Base-by-base conservation (phyloP, 2,888 invertebrate species). In the Glaucopsyche alexis region DNA sequence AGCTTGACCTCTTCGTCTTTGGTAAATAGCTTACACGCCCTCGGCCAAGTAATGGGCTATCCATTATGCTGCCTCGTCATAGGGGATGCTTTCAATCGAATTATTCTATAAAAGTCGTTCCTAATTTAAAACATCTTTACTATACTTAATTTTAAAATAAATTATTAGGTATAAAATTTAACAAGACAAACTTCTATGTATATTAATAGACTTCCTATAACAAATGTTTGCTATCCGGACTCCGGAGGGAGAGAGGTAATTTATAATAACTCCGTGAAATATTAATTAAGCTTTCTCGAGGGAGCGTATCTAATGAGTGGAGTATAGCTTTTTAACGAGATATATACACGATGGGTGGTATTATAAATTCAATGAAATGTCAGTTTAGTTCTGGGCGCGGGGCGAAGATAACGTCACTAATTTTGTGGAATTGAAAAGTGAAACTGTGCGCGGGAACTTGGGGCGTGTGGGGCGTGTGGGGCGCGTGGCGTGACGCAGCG, bases 381-480 rank as follows among this genome's bases (percentile, higher is more conserved):
- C 38, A 60, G 60, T 60, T 29, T 38, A 13, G 60, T 29, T 16
- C 29, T 13, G 29, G 60, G 60, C 60, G 60, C 60, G 60, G 60
- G 29, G 60, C 29, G 60, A 60, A 72, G 72, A 72, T 52, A 67
- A 50, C 50, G 60, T 60, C 60, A 7, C 40, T 40, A 72, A 47
- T 19, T 49, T 72, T 38, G 55, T 73, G 47, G 40, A 65, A 67
- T 73, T 74, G 75, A 72, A 75, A 77, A 77, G 73, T 72, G 72
- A 71, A 72, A 75, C 72, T 76, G 29, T 29, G 79, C 76, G 77
- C 75, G 77, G 77, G 73, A 74, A 75, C 72, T 72, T 71, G 66
- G 73, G 74, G 74, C 74, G 76, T 74, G 74, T 76, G 74, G 74
- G 13, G 60, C 13, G 75, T 76, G 75, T 75, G 42, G 29, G 42